These are phyloP conservation scores for Danionella dracula DNA, from an alignment of 2,797 vertebrate species.

Conservation along the genomic window DNA sequence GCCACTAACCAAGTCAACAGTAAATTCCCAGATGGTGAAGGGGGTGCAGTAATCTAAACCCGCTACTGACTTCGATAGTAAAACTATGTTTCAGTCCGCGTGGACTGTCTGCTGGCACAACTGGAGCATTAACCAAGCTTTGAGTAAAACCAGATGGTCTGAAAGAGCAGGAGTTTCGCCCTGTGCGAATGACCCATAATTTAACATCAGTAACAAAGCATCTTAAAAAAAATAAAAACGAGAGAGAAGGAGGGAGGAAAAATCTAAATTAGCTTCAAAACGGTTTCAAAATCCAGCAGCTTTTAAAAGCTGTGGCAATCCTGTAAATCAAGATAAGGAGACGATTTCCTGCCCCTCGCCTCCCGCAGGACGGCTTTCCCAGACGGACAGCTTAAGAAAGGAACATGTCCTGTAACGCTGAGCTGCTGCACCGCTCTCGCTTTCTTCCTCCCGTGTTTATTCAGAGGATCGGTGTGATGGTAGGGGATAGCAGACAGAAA, in stretches of 20 bases:
- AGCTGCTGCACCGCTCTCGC: neutral
- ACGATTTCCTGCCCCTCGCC: constrained; percentile 10
- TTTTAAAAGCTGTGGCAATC: constrained; percentile 31
- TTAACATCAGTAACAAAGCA: constrained; percentile 34
- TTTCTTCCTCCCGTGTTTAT: constrained; percentile 12
- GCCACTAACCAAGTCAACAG: constrained; percentile 24
- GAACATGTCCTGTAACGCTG: constrained; percentile 16
- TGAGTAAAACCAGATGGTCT: constrained; percentile 32
- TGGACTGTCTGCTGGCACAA: constrained; percentile 28
- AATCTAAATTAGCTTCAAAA: constrained; percentile 35
- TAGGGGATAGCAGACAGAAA: neutral
- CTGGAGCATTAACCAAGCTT: constrained; percentile 24
- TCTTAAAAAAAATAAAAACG: constrained; percentile 22
- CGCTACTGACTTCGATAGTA: constrained; percentile 32
- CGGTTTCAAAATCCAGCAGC: constrained; percentile 42
- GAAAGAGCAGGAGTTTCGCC: constrained; percentile 23
- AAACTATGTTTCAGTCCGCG: constrained; percentile 30
- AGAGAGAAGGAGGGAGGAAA: neutral
- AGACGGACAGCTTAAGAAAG: constrained; percentile 21
- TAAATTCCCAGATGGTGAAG: constrained; percentile 23
- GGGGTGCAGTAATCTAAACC: constrained; percentile 32
- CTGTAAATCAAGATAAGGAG: constrained; percentile 34
- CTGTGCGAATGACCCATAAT: constrained; percentile 33
- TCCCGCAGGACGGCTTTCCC: constrained; percentile 29
- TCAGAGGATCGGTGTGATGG: neutral